These are phyloP conservation scores for Scrobipalpa atriplicella DNA, from an alignment of 2,888 invertebrate genomes.

Conservation along the genomic window DNA sequence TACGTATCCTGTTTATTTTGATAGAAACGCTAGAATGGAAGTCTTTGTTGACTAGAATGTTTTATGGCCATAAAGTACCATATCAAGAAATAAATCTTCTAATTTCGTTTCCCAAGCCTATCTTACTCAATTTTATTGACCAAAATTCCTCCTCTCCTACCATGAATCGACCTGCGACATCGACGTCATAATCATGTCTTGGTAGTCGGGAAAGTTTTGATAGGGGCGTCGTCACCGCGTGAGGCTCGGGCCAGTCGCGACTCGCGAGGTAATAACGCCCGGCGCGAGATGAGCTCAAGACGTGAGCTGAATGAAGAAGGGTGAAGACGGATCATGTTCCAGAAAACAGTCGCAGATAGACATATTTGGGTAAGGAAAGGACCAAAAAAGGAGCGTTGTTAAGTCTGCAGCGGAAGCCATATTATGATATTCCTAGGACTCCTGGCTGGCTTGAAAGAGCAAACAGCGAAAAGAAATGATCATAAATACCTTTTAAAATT, in stretches of 20 bases:
- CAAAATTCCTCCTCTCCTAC: background rate
- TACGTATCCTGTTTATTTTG: background rate
- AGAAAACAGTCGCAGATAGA: background rate
- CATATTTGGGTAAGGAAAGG: background rate
- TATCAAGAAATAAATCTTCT: too few species aligned
- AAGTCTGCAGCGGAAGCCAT: too few species aligned
- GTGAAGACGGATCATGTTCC: background rate
- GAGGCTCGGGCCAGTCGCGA: slow-evolving; percentile 7
- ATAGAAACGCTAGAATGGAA: too few species aligned
- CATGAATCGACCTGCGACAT: background rate
- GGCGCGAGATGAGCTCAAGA: slow-evolving; percentile 10
- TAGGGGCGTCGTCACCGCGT: background rate
- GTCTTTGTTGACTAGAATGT: too few species aligned
- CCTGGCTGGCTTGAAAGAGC: too few species aligned
- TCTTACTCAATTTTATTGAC: background rate
- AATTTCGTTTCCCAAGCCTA: background rate
- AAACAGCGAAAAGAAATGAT: too few species aligned
- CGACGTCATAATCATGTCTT: background rate
- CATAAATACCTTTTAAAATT: too few species aligned
- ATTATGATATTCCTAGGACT: too few species aligned
- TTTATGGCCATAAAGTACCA: too few species aligned
- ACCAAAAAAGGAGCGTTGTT: too few species aligned
- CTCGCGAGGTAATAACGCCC: slow-evolving; percentile 14
- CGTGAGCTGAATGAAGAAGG: slow-evolving; percentile 5
- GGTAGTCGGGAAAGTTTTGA: slow-evolving; percentile 13